Percentiles rank a stretch among this genome's conserved stretches.
phyloP scores from a whole-genome alignment of 1,140 invertebrate genomes.

The Drosophila rufa region DNA sequence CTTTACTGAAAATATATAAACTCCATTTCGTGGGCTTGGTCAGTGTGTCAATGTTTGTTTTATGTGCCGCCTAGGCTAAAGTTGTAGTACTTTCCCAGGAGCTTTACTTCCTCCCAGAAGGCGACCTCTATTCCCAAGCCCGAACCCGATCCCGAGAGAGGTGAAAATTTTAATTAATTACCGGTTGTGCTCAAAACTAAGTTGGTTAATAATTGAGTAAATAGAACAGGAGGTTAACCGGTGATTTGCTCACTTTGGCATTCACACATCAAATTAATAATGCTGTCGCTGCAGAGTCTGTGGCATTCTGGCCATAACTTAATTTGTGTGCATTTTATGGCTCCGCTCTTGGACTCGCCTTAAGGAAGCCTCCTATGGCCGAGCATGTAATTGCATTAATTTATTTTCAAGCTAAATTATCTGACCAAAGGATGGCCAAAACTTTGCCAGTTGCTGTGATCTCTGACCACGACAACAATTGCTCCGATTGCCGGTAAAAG shows the following conservation, averaged over 20 bases:
- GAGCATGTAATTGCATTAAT: constrained; percentile 71
- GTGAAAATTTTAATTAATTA: constrained; percentile 69
- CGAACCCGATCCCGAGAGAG: neutral
- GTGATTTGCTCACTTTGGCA: constrained; percentile 30
- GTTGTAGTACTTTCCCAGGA: constrained; percentile 26
- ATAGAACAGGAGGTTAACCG: constrained; percentile 27
- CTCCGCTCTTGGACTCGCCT: constrained; percentile 21
- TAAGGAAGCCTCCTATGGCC: constrained; percentile 14
- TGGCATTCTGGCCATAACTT: constrained; percentile 50
- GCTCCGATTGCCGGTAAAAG: constrained; percentile 31
- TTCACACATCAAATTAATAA: constrained; percentile 61
- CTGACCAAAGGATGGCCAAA: constrained; percentile 60
- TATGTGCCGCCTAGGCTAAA: constrained; percentile 69
- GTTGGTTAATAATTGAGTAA: constrained; percentile 72
- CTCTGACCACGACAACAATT: constrained; percentile 46
- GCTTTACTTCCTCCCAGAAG: neutral
- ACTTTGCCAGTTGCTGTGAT: constrained; percentile 42
- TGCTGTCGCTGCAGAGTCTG: constrained; percentile 58
- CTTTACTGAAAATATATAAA: constrained; percentile 67
- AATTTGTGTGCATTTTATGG: constrained; percentile 54
- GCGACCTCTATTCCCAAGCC: neutral
- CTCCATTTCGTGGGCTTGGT: constrained; percentile 69
- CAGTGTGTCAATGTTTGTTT: constrained; percentile 79
- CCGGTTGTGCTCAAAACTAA: constrained; percentile 39
- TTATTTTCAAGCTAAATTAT: constrained; percentile 58